Percentiles rank a stretch among this genome's conserved stretches.
These are phyloP conservation scores for Callocephalon fimbriatum DNA, from an alignment of 2,113 vertebrate species.

Conservation along the genomic window DNA sequence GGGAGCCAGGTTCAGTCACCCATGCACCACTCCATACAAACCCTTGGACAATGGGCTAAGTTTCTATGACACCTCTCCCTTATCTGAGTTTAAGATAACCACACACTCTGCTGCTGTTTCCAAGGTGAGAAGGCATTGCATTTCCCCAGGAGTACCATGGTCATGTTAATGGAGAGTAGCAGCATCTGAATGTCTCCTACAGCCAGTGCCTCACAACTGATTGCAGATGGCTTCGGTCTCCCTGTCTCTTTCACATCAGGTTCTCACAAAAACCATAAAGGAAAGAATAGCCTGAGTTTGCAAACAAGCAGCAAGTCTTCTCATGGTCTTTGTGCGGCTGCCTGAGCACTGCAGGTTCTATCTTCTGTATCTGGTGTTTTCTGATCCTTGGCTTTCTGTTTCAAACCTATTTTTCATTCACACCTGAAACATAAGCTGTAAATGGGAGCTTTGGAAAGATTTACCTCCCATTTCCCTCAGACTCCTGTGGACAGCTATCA, in stretches of 20 bases:
- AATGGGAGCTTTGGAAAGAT: not conserved
- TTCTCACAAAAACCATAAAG: not conserved
- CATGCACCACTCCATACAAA: not conserved
- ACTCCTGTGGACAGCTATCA: not conserved
- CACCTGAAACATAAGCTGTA: not conserved
- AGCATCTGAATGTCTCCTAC: not conserved
- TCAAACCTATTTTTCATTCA: not conserved
- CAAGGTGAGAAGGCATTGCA: not conserved
- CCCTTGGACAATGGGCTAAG: accelerated
- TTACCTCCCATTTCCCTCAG: not conserved
- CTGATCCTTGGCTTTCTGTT: not conserved
- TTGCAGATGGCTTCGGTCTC: not conserved
- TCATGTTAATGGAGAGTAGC: not conserved
- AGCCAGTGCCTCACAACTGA: not conserved
- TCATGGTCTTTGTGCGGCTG: not conserved
- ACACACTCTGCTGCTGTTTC: not conserved
- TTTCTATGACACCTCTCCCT: not conserved
- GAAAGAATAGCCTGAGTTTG: not conserved
- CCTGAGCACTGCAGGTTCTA: not conserved
- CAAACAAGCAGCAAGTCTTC: not conserved
- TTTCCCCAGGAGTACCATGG: not conserved
- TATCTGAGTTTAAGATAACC: not conserved
- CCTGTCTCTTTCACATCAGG: not conserved
- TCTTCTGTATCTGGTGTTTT: not conserved
- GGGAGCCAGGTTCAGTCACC: not conserved